Conservation (phyloP, 2,113 vertebrate species). For the Anser brachyrhynchus region DNA sequence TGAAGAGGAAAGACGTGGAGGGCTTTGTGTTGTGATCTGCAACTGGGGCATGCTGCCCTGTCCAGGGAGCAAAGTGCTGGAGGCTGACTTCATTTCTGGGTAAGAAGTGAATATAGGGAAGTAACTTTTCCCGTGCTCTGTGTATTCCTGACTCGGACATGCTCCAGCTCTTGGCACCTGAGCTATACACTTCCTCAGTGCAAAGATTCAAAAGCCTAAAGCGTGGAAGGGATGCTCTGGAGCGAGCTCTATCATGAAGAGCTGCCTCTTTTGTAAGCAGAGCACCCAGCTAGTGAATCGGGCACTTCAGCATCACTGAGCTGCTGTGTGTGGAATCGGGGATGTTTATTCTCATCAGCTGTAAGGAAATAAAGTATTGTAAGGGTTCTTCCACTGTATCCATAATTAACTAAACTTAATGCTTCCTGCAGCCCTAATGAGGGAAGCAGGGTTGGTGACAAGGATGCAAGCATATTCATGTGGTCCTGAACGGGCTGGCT, state of each 20-base stretch:
- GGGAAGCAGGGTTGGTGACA: background rate
- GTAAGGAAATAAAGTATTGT: background rate
- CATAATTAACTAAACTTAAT: background rate
- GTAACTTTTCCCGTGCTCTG: background rate
- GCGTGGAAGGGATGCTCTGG: background rate
- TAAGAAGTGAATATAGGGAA: background rate
- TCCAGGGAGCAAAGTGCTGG: background rate
- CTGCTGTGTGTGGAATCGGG: background rate
- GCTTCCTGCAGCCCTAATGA: background rate
- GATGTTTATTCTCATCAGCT: background rate
- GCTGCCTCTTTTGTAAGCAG: background rate
- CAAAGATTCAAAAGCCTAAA: background rate
- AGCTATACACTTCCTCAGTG: background rate
- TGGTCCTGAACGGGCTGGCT: background rate
- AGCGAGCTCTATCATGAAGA: background rate
- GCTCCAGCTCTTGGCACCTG: rapidly evolving
- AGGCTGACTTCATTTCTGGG: too few species aligned
- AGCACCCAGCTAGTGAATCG: background rate
- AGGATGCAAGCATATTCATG: background rate
- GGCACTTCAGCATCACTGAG: too few species aligned
- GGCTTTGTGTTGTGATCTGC: background rate
- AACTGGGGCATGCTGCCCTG: background rate
- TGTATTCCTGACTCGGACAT: background rate
- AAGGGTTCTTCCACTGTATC: background rate
- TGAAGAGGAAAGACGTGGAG: background rate